These are phyloP conservation scores for Halichoeres trimaculatus DNA, from an alignment of 2,113 vertebrate genomes.

Conservation along the genomic window DNA sequence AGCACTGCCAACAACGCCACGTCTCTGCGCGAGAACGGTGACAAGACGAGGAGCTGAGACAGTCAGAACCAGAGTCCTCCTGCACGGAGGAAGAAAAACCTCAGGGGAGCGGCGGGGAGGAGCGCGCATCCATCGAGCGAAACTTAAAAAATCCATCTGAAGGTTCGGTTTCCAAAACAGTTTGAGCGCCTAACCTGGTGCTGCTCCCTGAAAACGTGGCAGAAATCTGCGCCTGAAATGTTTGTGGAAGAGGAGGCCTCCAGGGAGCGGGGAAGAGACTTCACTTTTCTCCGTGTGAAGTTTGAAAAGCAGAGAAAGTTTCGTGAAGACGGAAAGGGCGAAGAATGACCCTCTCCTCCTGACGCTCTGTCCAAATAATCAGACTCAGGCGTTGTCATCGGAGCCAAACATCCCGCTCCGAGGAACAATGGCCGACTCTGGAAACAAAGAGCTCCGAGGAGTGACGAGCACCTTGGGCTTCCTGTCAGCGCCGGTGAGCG, in stretches of 20 bases:
- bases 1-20: conserved; percentile 97
- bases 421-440: conserved; percentile 54
- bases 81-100: conserved; percentile 65
- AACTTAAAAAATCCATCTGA: conserved; percentile 21
- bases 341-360: conserved; percentile 22
- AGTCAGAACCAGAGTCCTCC: conserved; percentile 54
- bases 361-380: conserved; percentile 57
- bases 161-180: conserved; percentile 52
- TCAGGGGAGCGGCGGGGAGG: conserved; percentile 32
- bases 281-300: too few relatives aligned
- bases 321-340: too few relatives aligned
- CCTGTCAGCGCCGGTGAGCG: conserved; percentile 69
- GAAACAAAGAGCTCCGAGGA: conserved; percentile 58
- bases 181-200: conserved; percentile 63
- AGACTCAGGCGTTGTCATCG: conserved; percentile 38
- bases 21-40: conserved; percentile 80
- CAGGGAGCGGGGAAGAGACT: conserved; percentile 30
- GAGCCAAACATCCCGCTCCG: conserved; percentile 40
- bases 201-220: conserved; percentile 33
- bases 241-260: conserved; percentile 27
- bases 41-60: conserved; percentile 42
- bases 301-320: too few relatives aligned
- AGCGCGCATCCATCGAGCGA: conserved; percentile 52
- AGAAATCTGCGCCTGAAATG: conserved; percentile 13
- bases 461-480: conserved; percentile 56